Percentiles rank a stretch among this genome's conserved stretches.
These are phyloP conservation scores for Drosophila villosipedis DNA, from an alignment of 2,888 invertebrate genomes.

Conservation along the genomic window DNA sequence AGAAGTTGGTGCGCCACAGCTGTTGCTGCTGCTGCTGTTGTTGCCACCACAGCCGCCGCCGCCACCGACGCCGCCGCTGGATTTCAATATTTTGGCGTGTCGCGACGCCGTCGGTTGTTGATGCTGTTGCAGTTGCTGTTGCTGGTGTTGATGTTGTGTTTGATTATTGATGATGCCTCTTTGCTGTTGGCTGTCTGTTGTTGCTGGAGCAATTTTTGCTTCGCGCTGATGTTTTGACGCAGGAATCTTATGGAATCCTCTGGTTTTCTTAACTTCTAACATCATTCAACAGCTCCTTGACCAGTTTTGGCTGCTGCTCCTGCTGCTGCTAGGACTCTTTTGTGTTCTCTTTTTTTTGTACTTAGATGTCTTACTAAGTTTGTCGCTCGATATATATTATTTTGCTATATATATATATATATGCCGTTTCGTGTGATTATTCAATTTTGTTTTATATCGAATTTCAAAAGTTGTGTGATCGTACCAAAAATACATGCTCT, in stretches of 20 bases:
- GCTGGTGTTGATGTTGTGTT: slow-evolving; percentile 21
- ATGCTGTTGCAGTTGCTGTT: slow-evolving; percentile 11
- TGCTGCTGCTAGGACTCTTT: slow-evolving; percentile 7
- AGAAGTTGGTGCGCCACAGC: neutral
- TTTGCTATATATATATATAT: neutral
- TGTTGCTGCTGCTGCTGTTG: neutral
- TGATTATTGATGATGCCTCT: slow-evolving; percentile 12
- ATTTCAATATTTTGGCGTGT: slow-evolving; percentile 31
- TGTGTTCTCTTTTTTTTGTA: neutral
- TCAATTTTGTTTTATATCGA: slow-evolving; percentile 20
- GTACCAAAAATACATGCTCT: slow-evolving; percentile 59
- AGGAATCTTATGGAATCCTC: slow-evolving; percentile 83
- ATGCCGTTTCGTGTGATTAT: slow-evolving; percentile 3
- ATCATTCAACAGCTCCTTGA: slow-evolving; percentile 72
- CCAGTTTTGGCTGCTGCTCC: slow-evolving; percentile 22
- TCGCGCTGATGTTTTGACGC: slow-evolving; percentile 74
- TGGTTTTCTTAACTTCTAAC: slow-evolving; percentile 82
- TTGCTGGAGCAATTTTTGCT: slow-evolving; percentile 27
- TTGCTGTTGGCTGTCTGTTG: slow-evolving; percentile 21
- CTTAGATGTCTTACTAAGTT: neutral
- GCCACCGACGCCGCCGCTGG: neutral
- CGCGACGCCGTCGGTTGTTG: slow-evolving; percentile 12
- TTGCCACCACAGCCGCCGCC: neutral
- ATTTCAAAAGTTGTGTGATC: slow-evolving; percentile 45
- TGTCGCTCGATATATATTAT: slow-evolving; percentile 6